These are phyloP conservation scores for Mamestra brassicae DNA, from an alignment of 2,888 invertebrate species.

Conservation along the genomic window DNA sequence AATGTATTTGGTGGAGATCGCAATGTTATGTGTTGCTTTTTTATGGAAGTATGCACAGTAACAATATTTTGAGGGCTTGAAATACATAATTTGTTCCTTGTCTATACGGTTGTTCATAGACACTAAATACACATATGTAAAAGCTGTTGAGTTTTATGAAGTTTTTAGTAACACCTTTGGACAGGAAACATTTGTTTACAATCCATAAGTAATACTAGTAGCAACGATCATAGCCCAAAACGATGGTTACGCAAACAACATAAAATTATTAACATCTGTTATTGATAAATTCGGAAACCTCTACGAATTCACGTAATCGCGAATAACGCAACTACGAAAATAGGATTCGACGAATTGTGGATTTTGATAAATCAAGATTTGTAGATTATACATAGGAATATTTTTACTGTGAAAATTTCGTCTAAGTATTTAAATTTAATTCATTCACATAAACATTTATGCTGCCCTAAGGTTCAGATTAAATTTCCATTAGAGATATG, in stretches of 20 bases:
- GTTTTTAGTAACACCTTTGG: background rate
- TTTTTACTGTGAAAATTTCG: too few relatives aligned
- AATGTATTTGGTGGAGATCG: background rate
- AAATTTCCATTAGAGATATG: background rate
- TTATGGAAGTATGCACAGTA: background rate
- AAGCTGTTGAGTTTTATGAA: background rate
- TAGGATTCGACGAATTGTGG: conserved; percentile 41
- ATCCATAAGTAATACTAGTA: background rate
- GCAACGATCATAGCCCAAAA: background rate
- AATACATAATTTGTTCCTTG: background rate
- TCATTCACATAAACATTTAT: background rate
- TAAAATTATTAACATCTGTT: conserved; percentile 60
- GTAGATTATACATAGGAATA: background rate
- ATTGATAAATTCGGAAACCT: conserved; percentile 53
- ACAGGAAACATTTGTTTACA: conserved; percentile 21
- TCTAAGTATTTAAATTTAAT: background rate
- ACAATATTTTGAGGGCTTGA: background rate
- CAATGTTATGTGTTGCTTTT: background rate
- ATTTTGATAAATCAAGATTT: conserved; percentile 27
- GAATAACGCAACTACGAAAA: conserved; percentile 37
- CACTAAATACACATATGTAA: too few relatives aligned
- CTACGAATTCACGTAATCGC: conserved; percentile 30
- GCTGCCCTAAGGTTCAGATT: background rate
- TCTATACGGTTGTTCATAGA: too few relatives aligned
- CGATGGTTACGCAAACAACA: background rate